Base-by-base conservation (phyloP, 37 sponge, comb jelly and placozoan genomes). In the Amphimedon queenslandica region DNA sequence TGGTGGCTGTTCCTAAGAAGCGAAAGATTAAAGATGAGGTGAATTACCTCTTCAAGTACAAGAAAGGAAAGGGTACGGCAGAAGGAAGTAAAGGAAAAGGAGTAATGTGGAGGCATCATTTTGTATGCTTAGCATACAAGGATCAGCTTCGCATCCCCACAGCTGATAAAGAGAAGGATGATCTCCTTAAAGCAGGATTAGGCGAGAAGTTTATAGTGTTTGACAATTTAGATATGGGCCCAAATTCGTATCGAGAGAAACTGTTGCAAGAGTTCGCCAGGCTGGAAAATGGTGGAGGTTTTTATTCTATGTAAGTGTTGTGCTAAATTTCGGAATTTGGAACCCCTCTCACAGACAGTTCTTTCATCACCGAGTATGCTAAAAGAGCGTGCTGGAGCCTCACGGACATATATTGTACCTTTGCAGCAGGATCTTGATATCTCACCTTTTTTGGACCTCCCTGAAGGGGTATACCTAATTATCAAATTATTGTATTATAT, bases 201-300 rank as follows among this genome's bases (percentile, higher is more conserved):
- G 85, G 85, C 11, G 85, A 72, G 33, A 77, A 84, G 56, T 73
- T 67, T 31, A 77, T 84, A 32, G 71, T 4, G 37, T 81, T 81
- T 43, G 24, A 37, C 13, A 21, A 25, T 53, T 33, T 82, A 16
- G 37, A 74, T 58, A 6, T 56, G 3, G 37, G 24, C 43, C 66
- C 72, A 10, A 66, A 70, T 27, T 64, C 27, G 8, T 76, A 66
- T 76, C 51, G 77, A 25, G 77, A 65, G 37, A 27, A 13, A 39
- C 42, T 75, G 41, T 39, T 8, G 2, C 66, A 63, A 3, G 51
- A 29, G 25, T 75, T 63, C 64, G 66, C 76, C 10, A 27, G 64
- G 37, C 67, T 77, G 37, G 2, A 5, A 24, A 37, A 66, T 43
- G 10, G 36, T 32, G 77, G 77, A 51, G 77, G 77, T 2, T 77